Base-by-base conservation (phyloP, 2,888 invertebrate species). In the Netelia virgata region DNA sequence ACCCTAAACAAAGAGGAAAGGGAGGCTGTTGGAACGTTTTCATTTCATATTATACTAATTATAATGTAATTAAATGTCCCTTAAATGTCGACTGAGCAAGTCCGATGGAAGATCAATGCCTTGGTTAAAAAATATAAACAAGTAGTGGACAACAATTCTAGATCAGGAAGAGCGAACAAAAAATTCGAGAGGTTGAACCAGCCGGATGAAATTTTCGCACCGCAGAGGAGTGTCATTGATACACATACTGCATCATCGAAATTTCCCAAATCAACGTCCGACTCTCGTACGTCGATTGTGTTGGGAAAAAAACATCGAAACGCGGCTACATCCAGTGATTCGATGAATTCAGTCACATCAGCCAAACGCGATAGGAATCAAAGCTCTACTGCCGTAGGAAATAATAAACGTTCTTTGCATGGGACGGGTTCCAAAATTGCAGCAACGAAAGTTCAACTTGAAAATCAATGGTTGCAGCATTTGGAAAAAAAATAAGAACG, bases 21-120 rank as follows among this genome's bases (percentile, higher is more conserved):
- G 59, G 43, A 47, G 61, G 20, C 59, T 20, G 20, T 73, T 36
- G 10, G 16, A 59, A 14, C 47, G 47, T 47, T 47, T 47, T 47
- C 47, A 47, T 23, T 50, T 50, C 14, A 23, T 1, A 10, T 14
- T 50, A 50, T 50, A 14, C 14, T 50, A 14, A 1, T 50, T 50
- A 14, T 6, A 14, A 20, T 23, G 23, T 23, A 23, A 23, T 23
- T 23, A 23, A 23, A 23, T 23, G 23, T 72, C 53, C 18, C 16
- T 20, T 43, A 68, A 41, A 16, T 68, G 47, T n/a, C 68, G 28
- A 72, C n/a, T 16, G 53, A 72, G 14, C 72, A 72, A n/a, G 72
- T 72, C 8, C 72, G 72, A 16, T 72, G 72, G 72, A 72, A 72
- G 23, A 72, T 72, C 23, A 72, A 72, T 23, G 55, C 72, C 23